phyloP scores from a whole-genome alignment of 64 coral and sea anemone genomes.

The Hydrozoanthus tunicans region DNA sequence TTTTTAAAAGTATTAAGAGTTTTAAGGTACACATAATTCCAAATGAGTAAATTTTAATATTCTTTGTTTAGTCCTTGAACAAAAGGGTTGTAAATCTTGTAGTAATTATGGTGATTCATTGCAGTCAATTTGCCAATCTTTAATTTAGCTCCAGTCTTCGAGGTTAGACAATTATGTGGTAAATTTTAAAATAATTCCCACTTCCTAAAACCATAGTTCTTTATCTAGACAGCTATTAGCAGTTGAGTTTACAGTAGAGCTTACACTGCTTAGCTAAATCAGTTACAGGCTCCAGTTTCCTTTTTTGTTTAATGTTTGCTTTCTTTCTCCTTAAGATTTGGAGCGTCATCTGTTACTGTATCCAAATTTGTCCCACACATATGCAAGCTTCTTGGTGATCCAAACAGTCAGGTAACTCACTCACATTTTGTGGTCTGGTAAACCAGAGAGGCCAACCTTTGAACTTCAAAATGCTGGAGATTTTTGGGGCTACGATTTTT shows the following conservation, averaged over 20 bases:
- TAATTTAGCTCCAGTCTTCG: background rate
- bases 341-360: constrained; percentile 74
- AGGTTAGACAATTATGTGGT: background rate
- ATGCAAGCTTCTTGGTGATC: constrained; percentile 96
- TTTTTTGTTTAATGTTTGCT: background rate
- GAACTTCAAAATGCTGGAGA: background rate
- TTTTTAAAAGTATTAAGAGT: no score
- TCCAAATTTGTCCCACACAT: constrained; percentile 99
- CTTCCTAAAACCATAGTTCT: background rate
- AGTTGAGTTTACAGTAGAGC: background rate
- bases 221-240: background rate
- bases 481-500: no score
- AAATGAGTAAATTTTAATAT: no score
- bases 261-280: background rate
- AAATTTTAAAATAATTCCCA: no score
- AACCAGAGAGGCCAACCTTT: no score
- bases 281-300: background rate
- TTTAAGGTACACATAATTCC: no score
- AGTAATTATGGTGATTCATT: background rate
- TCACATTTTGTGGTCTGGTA: no score
- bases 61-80: no score
- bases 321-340: constrained; percentile 75
- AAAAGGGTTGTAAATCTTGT: no score
- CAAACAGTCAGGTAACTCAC: constrained; percentile 82
- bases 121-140: background rate